phyloP scores from a whole-genome alignment of 2,888 invertebrate genomes.

The Leucozona laternaria region DNA sequence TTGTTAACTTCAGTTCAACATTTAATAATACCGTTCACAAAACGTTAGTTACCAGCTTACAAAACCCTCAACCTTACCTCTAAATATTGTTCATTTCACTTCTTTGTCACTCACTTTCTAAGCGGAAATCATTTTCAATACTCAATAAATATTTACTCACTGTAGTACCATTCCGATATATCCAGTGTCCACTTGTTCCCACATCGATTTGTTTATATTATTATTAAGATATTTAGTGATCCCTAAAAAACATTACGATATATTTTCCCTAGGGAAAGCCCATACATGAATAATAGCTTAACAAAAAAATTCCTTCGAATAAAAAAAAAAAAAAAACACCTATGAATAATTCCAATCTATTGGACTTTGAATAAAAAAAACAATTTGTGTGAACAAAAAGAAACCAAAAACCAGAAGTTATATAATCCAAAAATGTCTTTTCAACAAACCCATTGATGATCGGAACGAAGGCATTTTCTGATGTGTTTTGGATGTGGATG shows the following conservation, averaged over 20 bases:
- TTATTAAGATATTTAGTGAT: not conserved
- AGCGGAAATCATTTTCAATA: not conserved
- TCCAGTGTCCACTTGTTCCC: not conserved
- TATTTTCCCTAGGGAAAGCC: not conserved
- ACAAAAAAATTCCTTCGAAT: not conserved
- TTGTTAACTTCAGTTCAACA: too few relatives aligned
- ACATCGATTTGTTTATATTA: not conserved
- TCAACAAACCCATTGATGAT: conserved; percentile 60
- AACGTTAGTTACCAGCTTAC: too few relatives aligned
- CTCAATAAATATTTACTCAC: not conserved
- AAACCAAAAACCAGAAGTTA: conserved; percentile 70
- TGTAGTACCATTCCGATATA: not conserved
- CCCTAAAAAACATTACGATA: not conserved
- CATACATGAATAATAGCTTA: not conserved
- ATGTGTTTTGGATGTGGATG: not conserved
- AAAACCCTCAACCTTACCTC: too few relatives aligned
- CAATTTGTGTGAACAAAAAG: conserved; percentile 23
- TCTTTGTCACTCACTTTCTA: not conserved
- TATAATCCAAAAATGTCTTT: conserved; percentile 60
- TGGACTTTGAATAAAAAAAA: not conserved
- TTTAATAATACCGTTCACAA: too few relatives aligned
- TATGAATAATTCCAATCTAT: not conserved
- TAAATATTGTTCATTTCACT: not conserved
- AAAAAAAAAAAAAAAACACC: not conserved
- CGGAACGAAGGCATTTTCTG: not conserved